Percentiles rank a stretch among this genome's conserved stretches.
phyloP scores from a whole-genome alignment of 1,140 invertebrate species.

The Lutraria rhynchaena region DNA sequence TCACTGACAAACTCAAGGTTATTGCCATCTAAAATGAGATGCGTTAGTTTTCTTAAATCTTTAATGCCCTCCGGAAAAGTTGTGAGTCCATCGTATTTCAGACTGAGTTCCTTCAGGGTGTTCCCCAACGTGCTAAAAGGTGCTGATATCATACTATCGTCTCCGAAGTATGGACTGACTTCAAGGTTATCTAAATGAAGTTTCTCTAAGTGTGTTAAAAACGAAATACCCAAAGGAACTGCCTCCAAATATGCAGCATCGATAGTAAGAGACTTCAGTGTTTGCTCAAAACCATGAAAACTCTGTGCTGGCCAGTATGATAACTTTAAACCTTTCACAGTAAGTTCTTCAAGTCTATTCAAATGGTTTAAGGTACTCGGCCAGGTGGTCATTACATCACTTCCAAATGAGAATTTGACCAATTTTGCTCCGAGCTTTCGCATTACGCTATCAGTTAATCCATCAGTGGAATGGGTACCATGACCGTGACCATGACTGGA shows the following conservation, averaged over 20 bases:
- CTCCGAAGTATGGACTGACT: conserved; percentile 10
- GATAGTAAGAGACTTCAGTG: conserved; percentile 26
- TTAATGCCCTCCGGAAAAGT: conserved; percentile 53
- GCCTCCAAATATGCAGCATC: conserved; percentile 12
- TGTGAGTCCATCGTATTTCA: conserved; percentile 50
- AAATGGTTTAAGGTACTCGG: conserved; percentile 36
- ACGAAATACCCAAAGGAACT: conserved; percentile 34
- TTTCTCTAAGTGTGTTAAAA: conserved; percentile 5
- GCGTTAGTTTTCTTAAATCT: conserved; percentile 10
- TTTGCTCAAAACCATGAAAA: conserved; percentile 57
- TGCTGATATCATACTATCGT: conserved; percentile 26
- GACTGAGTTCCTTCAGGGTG: conserved; percentile 39
- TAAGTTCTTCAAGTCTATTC: conserved; percentile 27
- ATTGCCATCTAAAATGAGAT: conserved; percentile 40
- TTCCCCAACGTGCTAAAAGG: conserved; percentile 18
- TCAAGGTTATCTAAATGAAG: conserved; percentile 41
- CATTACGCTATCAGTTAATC: conserved; percentile 38
- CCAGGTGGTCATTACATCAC: conserved; percentile 13
- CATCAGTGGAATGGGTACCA: conserved; percentile 46
- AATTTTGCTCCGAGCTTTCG: conserved; percentile 12
- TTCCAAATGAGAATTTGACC: conserved; percentile 41
- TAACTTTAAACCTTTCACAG: conserved; percentile 20
- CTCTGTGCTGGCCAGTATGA: conserved; percentile 13
- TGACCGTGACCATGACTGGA: neutral
- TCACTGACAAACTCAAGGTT: conserved; percentile 54